Percentiles rank a stretch among this genome's conserved stretches.
Evolutionary conservation across 1,140 invertebrate species (phyloP).

Genomic region (Lycorma delicatula): DNA sequence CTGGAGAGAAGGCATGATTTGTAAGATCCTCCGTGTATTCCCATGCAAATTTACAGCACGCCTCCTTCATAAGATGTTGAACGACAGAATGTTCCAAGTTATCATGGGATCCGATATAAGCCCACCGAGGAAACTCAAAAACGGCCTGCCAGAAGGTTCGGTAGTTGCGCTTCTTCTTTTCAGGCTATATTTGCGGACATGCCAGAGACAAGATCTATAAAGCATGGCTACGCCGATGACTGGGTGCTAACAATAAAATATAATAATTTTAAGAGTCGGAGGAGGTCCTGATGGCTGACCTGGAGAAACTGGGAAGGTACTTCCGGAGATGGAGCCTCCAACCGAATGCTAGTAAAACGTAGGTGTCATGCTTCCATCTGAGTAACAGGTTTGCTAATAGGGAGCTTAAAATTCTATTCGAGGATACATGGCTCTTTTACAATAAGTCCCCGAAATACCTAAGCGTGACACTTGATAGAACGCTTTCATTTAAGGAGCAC

Average conservation of each 20-base stretch:
- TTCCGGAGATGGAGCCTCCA: neutral
- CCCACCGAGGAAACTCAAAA: neutral
- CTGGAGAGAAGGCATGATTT: neutral
- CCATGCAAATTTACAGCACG: conserved; percentile 1
- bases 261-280: neutral
- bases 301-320: neutral
- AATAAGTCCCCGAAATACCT: neutral
- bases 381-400: neutral
- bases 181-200: neutral
- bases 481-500: neutral
- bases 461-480: neutral
- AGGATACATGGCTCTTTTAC: neutral
- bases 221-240: neutral
- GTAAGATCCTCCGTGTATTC: neutral
- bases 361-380: neutral
- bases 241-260: neutral
- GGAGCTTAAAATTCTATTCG: neutral
- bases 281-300: neutral
- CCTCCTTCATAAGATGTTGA: neutral
- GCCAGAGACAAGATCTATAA: neutral
- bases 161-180: neutral
- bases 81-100: neutral
- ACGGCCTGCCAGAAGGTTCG: neutral
- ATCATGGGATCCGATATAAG: neutral
- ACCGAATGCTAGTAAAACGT: neutral